Evolutionary conservation across 2,797 vertebrate genomes (phyloP), one percentile per base, ranked within the genome.

Genomic region (Onychomys leucogaster): DNA sequence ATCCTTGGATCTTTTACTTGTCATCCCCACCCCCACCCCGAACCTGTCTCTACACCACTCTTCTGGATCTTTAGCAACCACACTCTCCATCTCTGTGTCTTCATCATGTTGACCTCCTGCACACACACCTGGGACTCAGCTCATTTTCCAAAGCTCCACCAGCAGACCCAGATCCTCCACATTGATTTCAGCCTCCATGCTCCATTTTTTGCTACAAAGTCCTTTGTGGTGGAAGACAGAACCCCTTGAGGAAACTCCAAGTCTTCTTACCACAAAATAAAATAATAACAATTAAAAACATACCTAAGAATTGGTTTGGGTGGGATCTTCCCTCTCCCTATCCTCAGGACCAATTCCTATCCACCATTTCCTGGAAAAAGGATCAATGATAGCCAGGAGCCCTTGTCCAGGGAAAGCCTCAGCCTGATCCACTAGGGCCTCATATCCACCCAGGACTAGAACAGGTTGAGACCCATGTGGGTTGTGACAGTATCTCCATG

Each of bases 401-500:
- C 94, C 95, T 95, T 98, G 93, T 46, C 98, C 97, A 27, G 84
- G 91, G 84, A 99, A 99, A 19, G 98, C 98, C 16, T 99, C 98
- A 4, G 96, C 98, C 23, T 98, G 98, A 83, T 98, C 98, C 95
- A 98, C 96, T 86, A 99, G 94, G 13, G 98, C 98, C 89, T 99
- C 69, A 0, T 98, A 98, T 1, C 98, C 98, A 0, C 97, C 98
- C 90, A 99, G 96, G 52, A 98, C 86, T 23, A 99, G 94, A 0
- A 65, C 2, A 16, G 98, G 97, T 91, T 90, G 61, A 77, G 96
- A 88, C 34, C 98, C 98, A 99, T 85, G 90, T 98, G 97, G 6
- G 99, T 0, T 0, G 98, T 99, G 93, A 99, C 98, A 89, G 99
- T 98, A 10, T 98, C 97, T 0, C 98, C 98, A 0, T 99, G 98